phyloP scores from a whole-genome alignment of 2,888 invertebrate genomes.

The Quadroppia sp. region DNA sequence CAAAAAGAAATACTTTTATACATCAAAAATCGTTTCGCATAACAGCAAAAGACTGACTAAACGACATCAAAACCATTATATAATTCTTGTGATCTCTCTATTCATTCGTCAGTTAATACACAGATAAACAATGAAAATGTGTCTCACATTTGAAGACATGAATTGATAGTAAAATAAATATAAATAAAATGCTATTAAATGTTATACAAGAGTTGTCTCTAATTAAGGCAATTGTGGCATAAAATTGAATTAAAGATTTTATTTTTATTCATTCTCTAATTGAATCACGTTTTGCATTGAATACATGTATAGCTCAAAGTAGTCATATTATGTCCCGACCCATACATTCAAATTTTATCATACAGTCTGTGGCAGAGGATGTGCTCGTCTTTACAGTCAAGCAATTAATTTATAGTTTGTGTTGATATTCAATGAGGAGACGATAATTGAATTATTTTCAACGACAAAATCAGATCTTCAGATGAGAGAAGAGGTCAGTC shows the following conservation, averaged over 20 bases:
- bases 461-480: neutral
- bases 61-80: no score
- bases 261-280: neutral
- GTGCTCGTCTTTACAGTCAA: neutral
- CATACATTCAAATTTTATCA: neutral
- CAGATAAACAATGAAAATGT: neutral
- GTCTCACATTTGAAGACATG: neutral
- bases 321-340: neutral
- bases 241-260: neutral
- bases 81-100: neutral
- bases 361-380: neutral
- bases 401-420: constrained; percentile 25
- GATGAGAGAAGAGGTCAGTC: constrained; percentile 7
- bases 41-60: neutral
- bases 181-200: neutral
- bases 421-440: constrained; percentile 7
- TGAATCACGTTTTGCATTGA: constrained; percentile 16
- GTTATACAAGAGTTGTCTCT: neutral
- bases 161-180: neutral
- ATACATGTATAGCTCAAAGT: neutral
- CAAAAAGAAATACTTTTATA: neutral
- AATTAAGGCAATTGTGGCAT: neutral
- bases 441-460: constrained; percentile 20
- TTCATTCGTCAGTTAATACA: neutral
- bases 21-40: neutral